Evolutionary conservation across 1,140 invertebrate genomes (phyloP).

Genomic region (Aporrectodea caliginosa): DNA sequence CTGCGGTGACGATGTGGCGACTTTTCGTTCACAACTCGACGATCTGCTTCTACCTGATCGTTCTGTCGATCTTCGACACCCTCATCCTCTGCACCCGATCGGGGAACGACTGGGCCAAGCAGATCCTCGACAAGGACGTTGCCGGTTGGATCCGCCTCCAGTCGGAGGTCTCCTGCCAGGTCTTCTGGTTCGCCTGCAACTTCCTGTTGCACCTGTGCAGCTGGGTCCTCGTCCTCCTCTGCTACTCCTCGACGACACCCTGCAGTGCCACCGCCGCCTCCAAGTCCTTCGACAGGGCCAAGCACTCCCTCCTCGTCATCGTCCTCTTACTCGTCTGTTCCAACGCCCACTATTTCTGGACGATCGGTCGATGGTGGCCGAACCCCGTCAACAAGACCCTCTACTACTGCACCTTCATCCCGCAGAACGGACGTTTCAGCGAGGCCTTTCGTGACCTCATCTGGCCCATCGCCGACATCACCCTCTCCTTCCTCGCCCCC

Average conservation of each 20-base stretch:
- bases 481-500: not conserved
- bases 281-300: not conserved
- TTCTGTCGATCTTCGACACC: not conserved
- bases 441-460: not conserved
- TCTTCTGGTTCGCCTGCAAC: constrained; percentile 1
- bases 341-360: not conserved
- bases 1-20: not conserved
- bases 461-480: not conserved
- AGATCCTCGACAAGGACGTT: not conserved
- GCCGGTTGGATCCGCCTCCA: not conserved
- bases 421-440: not conserved
- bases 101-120: not conserved
- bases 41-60: not conserved
- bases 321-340: not conserved
- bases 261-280: not conserved
- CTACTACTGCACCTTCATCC: not conserved
- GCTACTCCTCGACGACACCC: not conserved
- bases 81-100: not conserved
- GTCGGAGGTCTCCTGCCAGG: not conserved
- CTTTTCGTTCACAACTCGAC: not conserved
- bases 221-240: not conserved
- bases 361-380: not conserved
- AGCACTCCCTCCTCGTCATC: not conserved
- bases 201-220: not conserved
- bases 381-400: not conserved